Evolutionary conservation across 2,797 vertebrate genomes (phyloP), one percentile per base, ranked within the genome.

Genomic region (Salarias fasciatus): DNA sequence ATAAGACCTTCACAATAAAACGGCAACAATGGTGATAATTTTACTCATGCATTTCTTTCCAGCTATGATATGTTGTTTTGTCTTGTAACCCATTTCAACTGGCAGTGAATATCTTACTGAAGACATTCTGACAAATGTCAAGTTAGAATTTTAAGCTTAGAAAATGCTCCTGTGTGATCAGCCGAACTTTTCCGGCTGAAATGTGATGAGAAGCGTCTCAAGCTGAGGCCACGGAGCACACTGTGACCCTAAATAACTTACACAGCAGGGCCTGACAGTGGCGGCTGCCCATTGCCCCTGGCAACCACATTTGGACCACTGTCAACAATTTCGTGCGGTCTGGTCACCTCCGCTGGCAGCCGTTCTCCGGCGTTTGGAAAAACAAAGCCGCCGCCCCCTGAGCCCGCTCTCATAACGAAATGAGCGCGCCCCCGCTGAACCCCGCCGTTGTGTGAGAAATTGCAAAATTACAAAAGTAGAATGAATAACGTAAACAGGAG

Each of bases 241-340:
- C 28, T 51, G 28, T 76, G 80, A 73, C 76, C 74, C 52, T 48
- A 48, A 77, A 82, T 68, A 68, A 75, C 75, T 71, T 43, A 11
- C 76, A 69, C 78, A 75, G 72, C 70, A 45, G 65, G 57, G 46
- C 63, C 13, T 36, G 63, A 75, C 52, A 55, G 28, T 51, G 67
- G 52, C 30, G 2, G 47, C 73, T 63, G 64, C 51, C 54, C 1
- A 59, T 74, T 77, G 56, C 83, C 54, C 58, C 46, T 45, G 73
- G 74, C 67, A 77, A 72, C 77, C 54, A 69, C 53, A 87, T 79
- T 83, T 87, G 80, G 83, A 84, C 59, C 50, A 28, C 53, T 59
- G 72, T 83, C 81, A 86, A 82, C 57, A 50, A 63, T 79, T 83
- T 73, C 38, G 59, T 73, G 60, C 41, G 12, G 77, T 75, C 69